Evolutionary conservation across 2,113 vertebrate genomes (phyloP).

Genomic region (Cephalopterus ornatus): DNA sequence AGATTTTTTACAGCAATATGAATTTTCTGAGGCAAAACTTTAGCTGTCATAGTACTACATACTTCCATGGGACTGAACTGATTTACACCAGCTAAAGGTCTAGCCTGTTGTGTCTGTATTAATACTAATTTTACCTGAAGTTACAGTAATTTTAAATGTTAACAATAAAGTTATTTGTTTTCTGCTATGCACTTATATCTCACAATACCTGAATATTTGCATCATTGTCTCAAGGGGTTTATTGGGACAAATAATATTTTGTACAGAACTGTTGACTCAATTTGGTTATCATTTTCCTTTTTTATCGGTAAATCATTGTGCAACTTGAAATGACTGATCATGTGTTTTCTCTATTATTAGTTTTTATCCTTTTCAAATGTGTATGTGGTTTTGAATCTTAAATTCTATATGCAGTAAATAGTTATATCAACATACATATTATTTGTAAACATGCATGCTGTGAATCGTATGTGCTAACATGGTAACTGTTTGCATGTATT

Average conservation of each 20-base stretch:
- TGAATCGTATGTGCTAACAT: constrained; percentile 44
- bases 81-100: not conserved
- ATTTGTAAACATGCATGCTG: constrained; percentile 43
- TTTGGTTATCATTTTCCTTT: constrained; percentile 18
- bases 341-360: constrained; percentile 47
- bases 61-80: not conserved
- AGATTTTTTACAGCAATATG: not conserved
- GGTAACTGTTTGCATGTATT: constrained; percentile 58
- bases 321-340: constrained; percentile 24
- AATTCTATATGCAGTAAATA: constrained; percentile 47
- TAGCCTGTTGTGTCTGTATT: not conserved
- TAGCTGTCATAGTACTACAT: not conserved
- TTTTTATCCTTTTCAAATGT: constrained; percentile 46
- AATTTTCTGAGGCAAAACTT: not conserved
- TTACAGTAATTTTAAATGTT: constrained; percentile 27
- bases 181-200: not conserved
- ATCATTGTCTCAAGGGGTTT: not conserved
- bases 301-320: constrained; percentile 8
- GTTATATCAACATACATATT: constrained; percentile 16
- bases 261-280: not conserved
- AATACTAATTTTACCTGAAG: not conserved
- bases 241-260: constrained; percentile 6
- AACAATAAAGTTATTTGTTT: constrained; percentile 1
- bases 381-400: constrained; percentile 30
- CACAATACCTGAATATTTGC: not conserved